Base-by-base conservation (phyloP, 2,113 vertebrate species). In the Ceyx melanurus region DNA sequence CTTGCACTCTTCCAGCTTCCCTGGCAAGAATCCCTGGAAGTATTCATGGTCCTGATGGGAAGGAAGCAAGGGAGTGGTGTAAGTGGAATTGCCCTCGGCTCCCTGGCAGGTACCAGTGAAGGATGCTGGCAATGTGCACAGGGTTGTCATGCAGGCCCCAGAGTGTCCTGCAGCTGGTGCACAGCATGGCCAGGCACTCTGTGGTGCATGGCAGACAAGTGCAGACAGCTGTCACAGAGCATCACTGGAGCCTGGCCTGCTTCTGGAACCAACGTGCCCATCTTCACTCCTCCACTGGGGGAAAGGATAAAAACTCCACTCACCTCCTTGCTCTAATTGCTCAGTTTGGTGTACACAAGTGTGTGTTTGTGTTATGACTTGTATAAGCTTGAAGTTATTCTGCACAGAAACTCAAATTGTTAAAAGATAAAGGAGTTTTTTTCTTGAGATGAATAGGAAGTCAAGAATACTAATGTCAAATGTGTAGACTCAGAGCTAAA, bases 151-250 rank as follows among this genome's bases (percentile, higher is more conserved):
- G 53, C 61, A 67, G 76, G 46, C 19, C 6, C n/a, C 58, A 45
- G 62, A 68, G 7, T 37, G n/a, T 82, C 90, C 81, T 68, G 88
- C 74, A 72, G 51, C 33, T 71, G 67, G 50, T 82, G 71, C 48
- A 14, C 18, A 33, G 25, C 23, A n/a, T 50, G 67, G 58, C 31
- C n/a, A 72, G 56, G 77, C 12, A 8, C 67, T 65, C 79, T 83
- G n/a, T 92, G 87, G 60, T 86, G 85, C 11, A 0, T 91, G 82
- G 40, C 68, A 88, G 74, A 93, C 66, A 83, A 54, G 61, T 22
- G 86, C 64, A 93, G 92, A 81, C 94, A 96, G 83, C 92, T 96
- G 94, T 96, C 92, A 88, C 42, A 82, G 77, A 61, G 54, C 46
- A 77, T 95, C 94, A 82, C 88, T 95, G 94, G 67, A 65, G 29